Conservation (phyloP, 2,797 vertebrate species). For the Typhlichthys subterraneus region DNA sequence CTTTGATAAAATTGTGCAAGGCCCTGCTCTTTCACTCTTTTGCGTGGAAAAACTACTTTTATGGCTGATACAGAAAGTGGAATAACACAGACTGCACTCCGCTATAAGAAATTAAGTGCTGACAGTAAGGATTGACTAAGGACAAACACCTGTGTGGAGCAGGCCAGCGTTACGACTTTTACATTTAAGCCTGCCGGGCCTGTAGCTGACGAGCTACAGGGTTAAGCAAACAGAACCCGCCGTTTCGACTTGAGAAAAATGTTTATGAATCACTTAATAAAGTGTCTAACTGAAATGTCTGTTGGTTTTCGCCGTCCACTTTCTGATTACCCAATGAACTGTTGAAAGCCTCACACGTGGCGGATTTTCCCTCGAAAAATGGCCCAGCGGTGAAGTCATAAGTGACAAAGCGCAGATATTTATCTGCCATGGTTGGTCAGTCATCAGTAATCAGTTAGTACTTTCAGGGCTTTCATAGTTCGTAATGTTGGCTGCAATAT, state of each 20-base stretch:
- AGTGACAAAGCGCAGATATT: background rate
- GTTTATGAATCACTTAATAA: slow-evolving; percentile 43
- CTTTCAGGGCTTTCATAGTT: background rate
- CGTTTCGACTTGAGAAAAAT: slow-evolving; percentile 28
- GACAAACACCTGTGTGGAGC: slow-evolving; percentile 63
- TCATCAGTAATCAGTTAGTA: background rate
- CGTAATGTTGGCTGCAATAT: background rate
- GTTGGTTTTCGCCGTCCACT: slow-evolving; percentile 14
- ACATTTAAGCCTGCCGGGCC: slow-evolving; percentile 29
- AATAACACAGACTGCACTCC: slow-evolving; percentile 33
- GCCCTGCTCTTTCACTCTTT: slow-evolving; percentile 24
- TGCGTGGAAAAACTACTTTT: slow-evolving; percentile 33
- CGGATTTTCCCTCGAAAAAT: slow-evolving; percentile 12
- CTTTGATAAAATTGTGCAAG: slow-evolving; percentile 16
- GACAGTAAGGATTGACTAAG: slow-evolving; percentile 46
- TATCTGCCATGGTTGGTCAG: no score
- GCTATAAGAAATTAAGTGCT: slow-evolving; percentile 38
- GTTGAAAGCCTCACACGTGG: no score
- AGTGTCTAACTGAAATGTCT: slow-evolving; percentile 8
- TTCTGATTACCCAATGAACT: background rate
- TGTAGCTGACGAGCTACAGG: slow-evolving; percentile 10
- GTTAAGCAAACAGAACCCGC: slow-evolving; percentile 34
- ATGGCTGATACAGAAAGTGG: slow-evolving; percentile 31
- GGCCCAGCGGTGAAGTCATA: background rate
- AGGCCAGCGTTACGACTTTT: slow-evolving; percentile 37